Evolutionary conservation across 2,113 vertebrate species (phyloP).

Genomic region (Cheirogaleus medius): DNA sequence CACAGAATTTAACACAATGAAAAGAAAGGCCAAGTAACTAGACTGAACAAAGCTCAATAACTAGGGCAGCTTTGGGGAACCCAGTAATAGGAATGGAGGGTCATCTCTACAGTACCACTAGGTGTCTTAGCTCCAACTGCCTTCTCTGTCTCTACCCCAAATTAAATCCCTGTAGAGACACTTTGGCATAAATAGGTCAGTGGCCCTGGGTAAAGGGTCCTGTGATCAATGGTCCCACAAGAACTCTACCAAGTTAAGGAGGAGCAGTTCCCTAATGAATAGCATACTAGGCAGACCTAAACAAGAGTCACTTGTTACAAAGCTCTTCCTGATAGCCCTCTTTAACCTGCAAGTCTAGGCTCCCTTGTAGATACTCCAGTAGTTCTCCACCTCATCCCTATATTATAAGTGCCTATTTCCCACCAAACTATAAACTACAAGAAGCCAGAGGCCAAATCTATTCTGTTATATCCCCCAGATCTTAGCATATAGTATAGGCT

Average conservation of each 20-base stretch:
- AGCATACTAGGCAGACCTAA: background rate
- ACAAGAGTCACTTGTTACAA: background rate
- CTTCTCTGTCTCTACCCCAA: background rate
- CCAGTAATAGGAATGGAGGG: background rate
- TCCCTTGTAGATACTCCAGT: background rate
- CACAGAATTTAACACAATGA: background rate
- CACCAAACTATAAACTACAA: background rate
- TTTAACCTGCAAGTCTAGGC: background rate
- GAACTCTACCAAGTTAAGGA: background rate
- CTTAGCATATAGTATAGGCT: background rate
- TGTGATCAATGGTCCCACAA: background rate
- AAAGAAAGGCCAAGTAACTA: background rate
- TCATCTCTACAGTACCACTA: background rate
- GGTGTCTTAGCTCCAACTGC: background rate
- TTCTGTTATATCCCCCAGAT: background rate
- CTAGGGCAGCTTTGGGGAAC: background rate
- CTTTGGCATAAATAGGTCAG: background rate
- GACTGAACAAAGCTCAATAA: background rate
- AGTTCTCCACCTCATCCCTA: background rate
- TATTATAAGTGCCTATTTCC: background rate
- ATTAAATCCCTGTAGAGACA: background rate
- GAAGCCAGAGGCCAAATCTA: background rate
- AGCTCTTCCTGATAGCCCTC: background rate
- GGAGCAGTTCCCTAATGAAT: background rate
- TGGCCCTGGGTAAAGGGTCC: background rate